Evolutionary conservation across 2,888 invertebrate genomes (phyloP), one percentile per base, ranked within the genome.

Genomic region (Drosophila demipolita): DNA sequence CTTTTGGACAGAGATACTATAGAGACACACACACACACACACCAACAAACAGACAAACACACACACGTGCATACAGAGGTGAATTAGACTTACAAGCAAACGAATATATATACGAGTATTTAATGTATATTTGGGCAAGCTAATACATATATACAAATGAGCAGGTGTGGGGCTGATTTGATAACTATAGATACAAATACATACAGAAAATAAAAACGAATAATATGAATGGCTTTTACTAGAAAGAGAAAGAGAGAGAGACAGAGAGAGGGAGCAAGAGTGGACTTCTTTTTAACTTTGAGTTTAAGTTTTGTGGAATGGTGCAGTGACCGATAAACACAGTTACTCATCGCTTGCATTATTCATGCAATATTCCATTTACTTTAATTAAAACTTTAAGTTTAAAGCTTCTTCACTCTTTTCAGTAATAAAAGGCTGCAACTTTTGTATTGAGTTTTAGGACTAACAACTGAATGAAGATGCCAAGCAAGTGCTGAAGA

Each of bases 191-290:
- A 33, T 29, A 38, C 12, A 45, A 0, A 49, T 40, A 50, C 5
- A 45, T 29, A 52, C 15, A 45, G 6, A 53, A 2, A 12, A 38
- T 26, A 29, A 33, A 35, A 42, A 52, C 33, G 32, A 67, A 36
- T 35, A 54, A 45, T 70, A 76, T 73, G 73, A 73, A 74, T 65
- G 73, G 49, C 26, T 29, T 36, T 58, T 57, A 32, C 20, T 32
- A 23, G 45, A 53, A 33, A 53, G 61, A 57, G 74, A 70, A 64
- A 70, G 40, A 60, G 36, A 70, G 55, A n/a, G n/a, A 40, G 36
- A 70, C 50, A n/a, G n/a, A 40, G 17, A 9, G n/a, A 40, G 11
- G 11, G n/a, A 6, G 42, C 0, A 0, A 42, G 6, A 42, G 20
- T 12, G 20, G 12, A 12, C 20, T 12, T 20, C 29, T 71, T 33